These are phyloP conservation scores for Pantherophis guttatus DNA, from an alignment of 2,113 vertebrate genomes.

Conservation along the genomic window DNA sequence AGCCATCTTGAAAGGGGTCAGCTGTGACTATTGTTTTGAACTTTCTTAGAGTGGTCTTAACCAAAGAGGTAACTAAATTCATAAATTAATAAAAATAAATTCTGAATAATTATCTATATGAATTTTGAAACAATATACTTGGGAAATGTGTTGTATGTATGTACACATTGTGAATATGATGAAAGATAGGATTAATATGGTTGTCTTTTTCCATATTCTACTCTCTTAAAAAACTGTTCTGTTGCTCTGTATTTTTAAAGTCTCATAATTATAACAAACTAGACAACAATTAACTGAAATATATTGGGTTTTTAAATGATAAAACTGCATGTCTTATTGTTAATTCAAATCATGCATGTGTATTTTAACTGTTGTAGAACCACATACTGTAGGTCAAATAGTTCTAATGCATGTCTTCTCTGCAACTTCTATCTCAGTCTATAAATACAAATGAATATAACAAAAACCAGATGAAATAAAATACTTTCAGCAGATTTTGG, in stretches of 20 bases:
- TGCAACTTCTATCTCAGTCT: background rate
- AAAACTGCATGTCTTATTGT: background rate
- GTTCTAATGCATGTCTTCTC: background rate
- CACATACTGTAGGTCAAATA: background rate
- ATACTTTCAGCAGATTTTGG: background rate
- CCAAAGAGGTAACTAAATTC: background rate
- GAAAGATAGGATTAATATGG: background rate
- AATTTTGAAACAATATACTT: background rate
- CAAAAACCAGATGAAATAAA: background rate
- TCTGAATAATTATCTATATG: background rate
- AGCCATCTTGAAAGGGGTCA: too few species aligned
- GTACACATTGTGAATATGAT: background rate
- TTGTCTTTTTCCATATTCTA: background rate
- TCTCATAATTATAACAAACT: background rate
- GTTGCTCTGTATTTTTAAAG: background rate
- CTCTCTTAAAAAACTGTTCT: background rate
- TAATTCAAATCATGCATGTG: background rate
- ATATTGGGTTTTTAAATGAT: background rate
- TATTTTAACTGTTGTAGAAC: background rate
- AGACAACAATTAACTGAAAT: background rate
- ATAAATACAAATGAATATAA: background rate
- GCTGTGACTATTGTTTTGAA: background rate
- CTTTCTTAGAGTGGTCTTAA: background rate
- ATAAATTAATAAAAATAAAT: background rate
- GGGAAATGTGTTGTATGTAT: background rate